phyloP scores from a whole-genome alignment of 2,888 invertebrate species.

The Heliconius erato region DNA sequence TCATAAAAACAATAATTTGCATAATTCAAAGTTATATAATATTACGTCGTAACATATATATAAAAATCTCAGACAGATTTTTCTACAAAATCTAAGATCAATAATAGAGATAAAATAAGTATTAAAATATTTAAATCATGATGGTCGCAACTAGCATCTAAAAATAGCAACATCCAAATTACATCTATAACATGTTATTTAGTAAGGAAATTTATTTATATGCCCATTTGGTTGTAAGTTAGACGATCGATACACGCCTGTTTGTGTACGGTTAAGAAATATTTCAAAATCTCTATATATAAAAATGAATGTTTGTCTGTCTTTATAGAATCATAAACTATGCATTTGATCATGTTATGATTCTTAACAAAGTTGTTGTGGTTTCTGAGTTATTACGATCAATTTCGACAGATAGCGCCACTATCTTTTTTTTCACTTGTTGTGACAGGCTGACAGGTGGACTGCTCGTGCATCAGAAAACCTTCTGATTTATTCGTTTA shows the following conservation, averaged over 20 bases:
- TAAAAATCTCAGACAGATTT: too few relatives aligned
- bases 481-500: too few relatives aligned
- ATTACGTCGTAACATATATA: not conserved
- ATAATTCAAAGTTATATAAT: slow-evolving; percentile 17
- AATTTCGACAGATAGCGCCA: too few relatives aligned
- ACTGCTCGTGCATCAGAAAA: too few relatives aligned
- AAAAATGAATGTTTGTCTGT: too few relatives aligned
- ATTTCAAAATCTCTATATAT: too few relatives aligned
- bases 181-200: slow-evolving; percentile 1
- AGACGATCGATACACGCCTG: not conserved
- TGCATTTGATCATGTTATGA: too few relatives aligned
- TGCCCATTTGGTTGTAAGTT: not conserved
- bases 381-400: too few relatives aligned
- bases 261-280: not conserved
- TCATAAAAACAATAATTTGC: not conserved
- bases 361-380: too few relatives aligned
- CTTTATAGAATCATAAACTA: too few relatives aligned
- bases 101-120: slow-evolving; percentile 12
- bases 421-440: too few relatives aligned
- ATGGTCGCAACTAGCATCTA: not conserved
- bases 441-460: too few relatives aligned
- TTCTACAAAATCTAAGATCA: not conserved
- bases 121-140: slow-evolving; percentile 18
- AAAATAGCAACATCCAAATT: not conserved
- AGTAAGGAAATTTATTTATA: slow-evolving; percentile 2